Evolutionary conservation across 2,113 vertebrate genomes (phyloP).

Genomic region (Theristicus caerulescens): DNA sequence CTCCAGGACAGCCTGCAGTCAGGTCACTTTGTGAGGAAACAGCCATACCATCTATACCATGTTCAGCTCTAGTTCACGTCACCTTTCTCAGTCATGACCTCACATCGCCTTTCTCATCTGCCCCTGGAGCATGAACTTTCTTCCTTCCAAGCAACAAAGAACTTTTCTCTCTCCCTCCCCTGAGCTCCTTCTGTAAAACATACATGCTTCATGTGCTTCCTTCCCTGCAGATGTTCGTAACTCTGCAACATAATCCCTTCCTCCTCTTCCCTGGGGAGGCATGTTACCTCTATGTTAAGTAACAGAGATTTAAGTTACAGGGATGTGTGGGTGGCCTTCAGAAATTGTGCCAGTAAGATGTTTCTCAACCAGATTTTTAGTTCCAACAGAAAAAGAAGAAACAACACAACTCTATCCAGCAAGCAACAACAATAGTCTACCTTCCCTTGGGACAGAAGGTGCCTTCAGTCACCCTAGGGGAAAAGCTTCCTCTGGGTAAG

Average conservation of each 20-base stretch:
- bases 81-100: background rate
- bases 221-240: background rate
- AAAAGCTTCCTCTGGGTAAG: background rate
- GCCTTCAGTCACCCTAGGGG: background rate
- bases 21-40: background rate
- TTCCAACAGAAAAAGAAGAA: background rate
- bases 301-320: background rate
- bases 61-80: background rate
- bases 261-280: background rate
- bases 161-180: background rate
- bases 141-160: background rate
- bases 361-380: background rate
- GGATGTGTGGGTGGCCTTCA: slow-evolving; percentile 9
- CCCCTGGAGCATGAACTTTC: background rate
- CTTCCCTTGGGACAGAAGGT: background rate
- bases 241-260: background rate
- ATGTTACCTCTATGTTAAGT: background rate
- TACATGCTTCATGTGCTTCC: background rate
- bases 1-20: background rate
- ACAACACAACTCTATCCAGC: background rate
- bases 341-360: background rate
- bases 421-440: background rate
- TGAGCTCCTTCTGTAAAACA: background rate
- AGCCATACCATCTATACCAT: background rate
- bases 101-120: background rate